Conservation (phyloP, 1,140 invertebrate species). For the Nephotettix cincticeps region DNA sequence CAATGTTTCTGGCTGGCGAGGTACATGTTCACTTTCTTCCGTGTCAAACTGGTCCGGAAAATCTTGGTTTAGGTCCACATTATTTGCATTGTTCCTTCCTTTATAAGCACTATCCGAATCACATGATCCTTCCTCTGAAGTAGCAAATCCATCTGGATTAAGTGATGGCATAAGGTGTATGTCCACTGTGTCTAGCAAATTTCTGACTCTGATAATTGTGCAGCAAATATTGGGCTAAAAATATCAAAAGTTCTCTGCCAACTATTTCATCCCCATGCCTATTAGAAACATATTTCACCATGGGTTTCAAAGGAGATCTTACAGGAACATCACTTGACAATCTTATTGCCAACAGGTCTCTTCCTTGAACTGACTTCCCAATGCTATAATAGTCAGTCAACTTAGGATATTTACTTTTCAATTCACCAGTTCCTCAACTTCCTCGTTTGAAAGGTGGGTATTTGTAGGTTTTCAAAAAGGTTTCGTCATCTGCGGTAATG, state of each 20-base stretch:
- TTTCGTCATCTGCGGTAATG: too few relatives aligned
- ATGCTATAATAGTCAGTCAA: slow-evolving; percentile 46
- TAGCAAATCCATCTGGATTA: slow-evolving; percentile 90
- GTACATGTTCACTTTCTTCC: slow-evolving; percentile 39
- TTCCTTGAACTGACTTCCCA: slow-evolving; percentile 74
- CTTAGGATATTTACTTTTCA: too few relatives aligned
- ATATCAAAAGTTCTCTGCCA: slow-evolving; percentile 86
- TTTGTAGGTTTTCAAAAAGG: too few relatives aligned
- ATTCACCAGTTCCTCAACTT: too few relatives aligned
- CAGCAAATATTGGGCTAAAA: slow-evolving; percentile 83
- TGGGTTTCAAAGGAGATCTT: slow-evolving; percentile 65
- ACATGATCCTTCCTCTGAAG: slow-evolving; percentile 77
- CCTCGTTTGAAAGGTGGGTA: too few relatives aligned
- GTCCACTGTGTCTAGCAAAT: slow-evolving; percentile 78
- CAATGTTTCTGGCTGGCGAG: slow-evolving; percentile 83
- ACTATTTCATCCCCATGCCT: slow-evolving; percentile 98
- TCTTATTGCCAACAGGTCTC: slow-evolving; percentile 76
- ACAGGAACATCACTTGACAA: slow-evolving; percentile 69
- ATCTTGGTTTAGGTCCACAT: slow-evolving; percentile 81
- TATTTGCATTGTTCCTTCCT: slow-evolving; percentile 77
- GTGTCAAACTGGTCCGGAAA: slow-evolving; percentile 83
- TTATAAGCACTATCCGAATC: slow-evolving; percentile 61
- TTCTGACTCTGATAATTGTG: slow-evolving; percentile 69
- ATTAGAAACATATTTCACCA: slow-evolving; percentile 96
- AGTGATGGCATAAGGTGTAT: slow-evolving; percentile 89